Conservation (phyloP, 2,113 vertebrate species). For the Cheilinus undulatus region DNA sequence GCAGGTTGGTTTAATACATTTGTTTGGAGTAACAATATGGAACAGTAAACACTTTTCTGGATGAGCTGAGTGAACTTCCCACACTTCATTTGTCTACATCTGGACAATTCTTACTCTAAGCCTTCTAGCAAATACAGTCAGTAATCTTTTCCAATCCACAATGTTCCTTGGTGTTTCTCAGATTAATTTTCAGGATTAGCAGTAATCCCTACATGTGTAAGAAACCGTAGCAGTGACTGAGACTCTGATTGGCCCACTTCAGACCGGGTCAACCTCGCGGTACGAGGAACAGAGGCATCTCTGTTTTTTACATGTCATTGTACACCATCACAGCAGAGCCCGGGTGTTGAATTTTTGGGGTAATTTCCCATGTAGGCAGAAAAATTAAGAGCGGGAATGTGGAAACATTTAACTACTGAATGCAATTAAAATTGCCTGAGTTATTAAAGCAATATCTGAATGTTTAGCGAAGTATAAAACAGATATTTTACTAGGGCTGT, state of each 20-base stretch:
- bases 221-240: slow-evolving; percentile 23
- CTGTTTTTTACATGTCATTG: not conserved
- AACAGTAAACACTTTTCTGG: too few species aligned
- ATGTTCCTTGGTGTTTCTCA: slow-evolving; percentile 44
- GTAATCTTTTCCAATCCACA: slow-evolving; percentile 71
- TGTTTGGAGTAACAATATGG: too few species aligned
- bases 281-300: not conserved
- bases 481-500: too few species aligned
- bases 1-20: too few species aligned
- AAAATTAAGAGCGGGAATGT: not conserved
- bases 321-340: not conserved
- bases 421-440: too few species aligned
- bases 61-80: not conserved
- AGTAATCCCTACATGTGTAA: slow-evolving; percentile 65
- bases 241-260: slow-evolving; percentile 48
- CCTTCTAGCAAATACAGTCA: slow-evolving; percentile 23
- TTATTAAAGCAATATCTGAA: too few species aligned
- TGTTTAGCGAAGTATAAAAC: too few species aligned
- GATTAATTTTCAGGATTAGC: slow-evolving; percentile 69
- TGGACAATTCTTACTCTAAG: slow-evolving; percentile 57
- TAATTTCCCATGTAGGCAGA: not conserved
- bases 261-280: slow-evolving; percentile 15
- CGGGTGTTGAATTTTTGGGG: not conserved
- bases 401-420: too few species aligned
- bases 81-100: slow-evolving; percentile 49